Base-by-base conservation (phyloP, 2,113 vertebrate species). In the Rhea pennata region DNA sequence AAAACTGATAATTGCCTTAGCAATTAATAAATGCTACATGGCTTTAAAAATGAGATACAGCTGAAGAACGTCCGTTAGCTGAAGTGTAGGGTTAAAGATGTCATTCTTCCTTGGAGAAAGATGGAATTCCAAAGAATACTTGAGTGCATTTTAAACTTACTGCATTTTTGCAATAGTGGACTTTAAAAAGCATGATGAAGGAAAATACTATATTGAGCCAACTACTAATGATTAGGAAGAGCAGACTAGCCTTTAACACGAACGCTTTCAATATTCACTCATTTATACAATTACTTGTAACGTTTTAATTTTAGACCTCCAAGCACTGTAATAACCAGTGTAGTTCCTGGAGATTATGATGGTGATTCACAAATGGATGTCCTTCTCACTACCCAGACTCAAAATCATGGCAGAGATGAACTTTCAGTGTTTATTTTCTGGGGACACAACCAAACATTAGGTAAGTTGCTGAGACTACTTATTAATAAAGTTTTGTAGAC, bases 281-380 rank as follows among this genome's bases (percentile, higher is more conserved):
- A 2, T 42, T 90, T 54, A 20, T 65, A 62, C 36, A 29, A 0
- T 62, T 87, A 33, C 65, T 75, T 83, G 23, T 26, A 40, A 74
- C 46, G 9, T 73, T 91, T 89, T 29, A 50, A 70, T 96, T 95
- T n/a, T 88, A 98, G 98, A 73, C 97, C 96, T 94, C 85, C 97
- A 0, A 79, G 96, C 65, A 71, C 97, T 39, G 39, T 96, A 64
- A 98, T 99, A 97, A 99, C 98, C 73, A 98, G 99, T 65, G 99
- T 99, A 48, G 99, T 99, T 78, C 99, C 99, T n/a, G 99, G 99
- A 59, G 99, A 99, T 98, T 99, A 99, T 67, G 98, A 99, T 96
- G 99, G 99, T 76, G 99, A 99, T 97, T 99, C 99, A 53, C 99
- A 99, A 97, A 99, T 99, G 99, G 99, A 99, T 93, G 98, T 99